These are phyloP conservation scores for Chondrosia reniformis DNA, from an alignment of 37 sponge, comb jelly and placozoan species.

Conservation along the genomic window DNA sequence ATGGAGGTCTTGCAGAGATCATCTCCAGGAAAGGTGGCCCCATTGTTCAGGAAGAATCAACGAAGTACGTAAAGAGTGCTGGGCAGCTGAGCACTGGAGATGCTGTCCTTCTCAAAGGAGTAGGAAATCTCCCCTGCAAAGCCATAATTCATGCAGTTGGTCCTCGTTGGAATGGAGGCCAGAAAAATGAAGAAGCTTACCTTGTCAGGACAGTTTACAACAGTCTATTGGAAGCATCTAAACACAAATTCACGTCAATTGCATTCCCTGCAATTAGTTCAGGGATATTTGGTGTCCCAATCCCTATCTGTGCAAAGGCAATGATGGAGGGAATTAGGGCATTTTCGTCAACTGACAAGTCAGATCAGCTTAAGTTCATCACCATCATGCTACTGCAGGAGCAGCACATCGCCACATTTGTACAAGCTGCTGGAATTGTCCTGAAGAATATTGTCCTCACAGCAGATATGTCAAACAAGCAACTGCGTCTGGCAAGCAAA, in stretches of 20 bases:
- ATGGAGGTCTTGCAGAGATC: conserved; percentile 52
- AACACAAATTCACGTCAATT: not conserved
- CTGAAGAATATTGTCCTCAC: not conserved
- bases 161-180: conserved; percentile 37
- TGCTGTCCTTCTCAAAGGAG: conserved; percentile 37
- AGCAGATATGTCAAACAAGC: not conserved
- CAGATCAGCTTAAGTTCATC: not conserved
- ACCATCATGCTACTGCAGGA: conserved; percentile 3
- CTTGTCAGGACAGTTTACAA: conserved; percentile 56
- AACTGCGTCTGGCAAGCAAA: not conserved
- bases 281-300: conserved; percentile 16
- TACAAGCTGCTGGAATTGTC: not conserved
- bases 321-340: conserved; percentile 16
- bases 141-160: conserved; percentile 68
- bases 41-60: conserved; percentile 45
- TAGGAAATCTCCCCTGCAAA: conserved; percentile 51
- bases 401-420: not conserved
- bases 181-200: conserved; percentile 53
- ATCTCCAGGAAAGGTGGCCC: conserved; percentile 60
- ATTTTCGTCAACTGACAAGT: not conserved
- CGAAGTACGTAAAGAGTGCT: not conserved
- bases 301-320: not conserved
- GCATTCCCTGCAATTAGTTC: conserved; percentile 9
- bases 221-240: conserved; percentile 3
- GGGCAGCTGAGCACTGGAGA: conserved; percentile 41